Percentiles rank a stretch among this genome's conserved stretches.
Evolutionary conservation across 2,888 invertebrate genomes (phyloP).

Genomic region (Theretra japonica): DNA sequence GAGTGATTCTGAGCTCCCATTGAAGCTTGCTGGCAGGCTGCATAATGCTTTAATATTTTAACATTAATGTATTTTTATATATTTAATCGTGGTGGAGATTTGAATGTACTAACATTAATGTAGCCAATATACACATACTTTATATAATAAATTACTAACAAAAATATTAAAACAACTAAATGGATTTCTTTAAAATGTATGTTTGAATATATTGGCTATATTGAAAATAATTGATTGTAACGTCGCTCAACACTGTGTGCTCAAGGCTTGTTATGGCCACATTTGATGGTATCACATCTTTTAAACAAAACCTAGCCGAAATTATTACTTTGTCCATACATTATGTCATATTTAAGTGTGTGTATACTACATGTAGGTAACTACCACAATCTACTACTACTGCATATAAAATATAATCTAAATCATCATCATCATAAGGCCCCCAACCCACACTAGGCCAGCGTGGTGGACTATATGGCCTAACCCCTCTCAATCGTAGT

Average conservation of each 20-base stretch:
- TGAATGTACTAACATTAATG: background rate
- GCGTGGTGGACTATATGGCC: too few species aligned
- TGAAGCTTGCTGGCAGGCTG: conserved; percentile 49
- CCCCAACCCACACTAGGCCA: too few species aligned
- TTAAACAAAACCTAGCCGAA: too few species aligned
- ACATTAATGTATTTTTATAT: background rate
- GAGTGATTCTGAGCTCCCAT: background rate
- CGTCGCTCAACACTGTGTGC: background rate
- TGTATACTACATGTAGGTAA: too few species aligned
- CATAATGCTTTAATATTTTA: conserved; percentile 12
- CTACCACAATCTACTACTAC: too few species aligned
- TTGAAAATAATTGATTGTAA: conserved; percentile 1
- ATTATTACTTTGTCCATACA: too few species aligned
- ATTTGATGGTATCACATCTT: background rate
- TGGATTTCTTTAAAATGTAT: background rate
- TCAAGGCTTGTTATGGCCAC: too few species aligned
- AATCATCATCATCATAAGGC: too few species aligned
- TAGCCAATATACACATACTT: background rate
- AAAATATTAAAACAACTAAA: background rate
- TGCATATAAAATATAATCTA: too few species aligned
- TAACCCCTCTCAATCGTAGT: too few species aligned
- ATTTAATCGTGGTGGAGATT: background rate
- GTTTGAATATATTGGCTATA: conserved; percentile 4
- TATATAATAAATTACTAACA: background rate
- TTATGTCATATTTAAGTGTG: too few species aligned